Evolutionary conservation across 2,797 vertebrate species (phyloP).

Genomic region (Parambassis ranga): DNA sequence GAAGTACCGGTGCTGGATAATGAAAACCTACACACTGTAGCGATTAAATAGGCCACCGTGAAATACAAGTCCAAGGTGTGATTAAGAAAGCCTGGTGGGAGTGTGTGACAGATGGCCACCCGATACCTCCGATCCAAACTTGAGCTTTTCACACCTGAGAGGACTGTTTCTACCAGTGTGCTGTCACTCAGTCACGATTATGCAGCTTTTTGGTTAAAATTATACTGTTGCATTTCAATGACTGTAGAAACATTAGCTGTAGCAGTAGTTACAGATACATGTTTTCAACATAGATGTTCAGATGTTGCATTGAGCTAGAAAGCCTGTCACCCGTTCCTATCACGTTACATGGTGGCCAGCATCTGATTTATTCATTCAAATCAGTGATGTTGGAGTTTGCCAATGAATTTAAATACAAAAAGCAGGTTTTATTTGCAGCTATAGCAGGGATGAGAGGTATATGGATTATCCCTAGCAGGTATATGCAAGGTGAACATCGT

Average conservation of each 20-base stretch:
- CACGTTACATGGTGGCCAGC: not conserved
- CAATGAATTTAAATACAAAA: not conserved
- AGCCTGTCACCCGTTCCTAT: not conserved
- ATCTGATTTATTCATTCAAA: constrained; percentile 7
- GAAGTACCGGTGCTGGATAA: no score
- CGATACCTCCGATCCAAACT: constrained; percentile 26
- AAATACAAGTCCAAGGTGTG: constrained; percentile 48
- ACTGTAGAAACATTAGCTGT: no score
- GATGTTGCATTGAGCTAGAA: not conserved
- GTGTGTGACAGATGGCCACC: constrained; percentile 50
- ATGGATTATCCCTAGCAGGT: no score
- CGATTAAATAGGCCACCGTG: constrained; percentile 15
- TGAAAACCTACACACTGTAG: not conserved
- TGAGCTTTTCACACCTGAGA: constrained; percentile 19
- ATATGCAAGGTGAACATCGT: no score
- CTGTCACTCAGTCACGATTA: not conserved
- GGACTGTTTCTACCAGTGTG: not conserved
- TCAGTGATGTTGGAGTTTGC: not conserved
- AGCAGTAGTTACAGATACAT: no score
- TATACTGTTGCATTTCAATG: not conserved
- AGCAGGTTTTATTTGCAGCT: not conserved
- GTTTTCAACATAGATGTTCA: no score
- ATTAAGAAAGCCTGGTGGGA: constrained; percentile 46
- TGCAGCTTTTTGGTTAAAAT: not conserved
- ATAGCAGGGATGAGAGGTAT: not conserved